Evolutionary conservation across 2,797 vertebrate species (phyloP).

Genomic region (Sternotherus odoratus): DNA sequence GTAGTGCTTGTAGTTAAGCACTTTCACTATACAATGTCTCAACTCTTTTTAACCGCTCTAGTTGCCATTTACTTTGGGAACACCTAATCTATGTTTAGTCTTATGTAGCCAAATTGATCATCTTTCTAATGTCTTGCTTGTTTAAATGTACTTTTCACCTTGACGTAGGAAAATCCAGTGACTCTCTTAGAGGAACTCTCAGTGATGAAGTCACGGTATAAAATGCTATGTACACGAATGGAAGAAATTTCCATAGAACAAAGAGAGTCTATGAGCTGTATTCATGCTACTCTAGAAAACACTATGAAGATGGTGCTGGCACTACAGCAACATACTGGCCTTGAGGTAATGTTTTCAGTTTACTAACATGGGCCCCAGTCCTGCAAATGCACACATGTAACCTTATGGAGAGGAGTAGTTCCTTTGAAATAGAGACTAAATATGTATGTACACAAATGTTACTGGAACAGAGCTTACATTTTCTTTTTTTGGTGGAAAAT

Average conservation of each 20-base stretch:
- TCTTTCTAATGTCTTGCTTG: fast-evolving
- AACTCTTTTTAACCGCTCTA: neutral
- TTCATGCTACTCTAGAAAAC: conserved; percentile 81
- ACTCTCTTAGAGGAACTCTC: conserved; percentile 87
- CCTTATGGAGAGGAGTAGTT: fast-evolving
- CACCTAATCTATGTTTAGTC: neutral
- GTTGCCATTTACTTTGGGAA: neutral
- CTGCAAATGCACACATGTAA: neutral
- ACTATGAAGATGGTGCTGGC: conserved; percentile 80
- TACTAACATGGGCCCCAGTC: neutral
- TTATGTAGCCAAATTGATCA: fast-evolving
- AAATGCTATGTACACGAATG: conserved; percentile 81
- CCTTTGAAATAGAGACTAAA: neutral
- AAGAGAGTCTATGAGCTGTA: conserved; percentile 84
- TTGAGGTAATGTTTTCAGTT: conserved; percentile 82
- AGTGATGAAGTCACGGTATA: conserved; percentile 87
- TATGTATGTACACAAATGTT: neutral
- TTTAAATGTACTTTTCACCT: neutral
- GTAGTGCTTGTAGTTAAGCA: neutral
- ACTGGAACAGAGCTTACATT: too few relatives aligned
- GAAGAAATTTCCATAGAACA: conserved; percentile 84
- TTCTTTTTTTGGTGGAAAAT: too few relatives aligned
- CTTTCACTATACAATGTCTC: neutral
- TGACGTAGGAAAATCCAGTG: conserved; percentile 86
- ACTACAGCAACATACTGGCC: conserved; percentile 79